A percentile compares a stretch with the other conserved stretches of the same genome.
Evolutionary conservation across 2,888 invertebrate species (phyloP).

Genomic region (Hyppa rectilinea): DNA sequence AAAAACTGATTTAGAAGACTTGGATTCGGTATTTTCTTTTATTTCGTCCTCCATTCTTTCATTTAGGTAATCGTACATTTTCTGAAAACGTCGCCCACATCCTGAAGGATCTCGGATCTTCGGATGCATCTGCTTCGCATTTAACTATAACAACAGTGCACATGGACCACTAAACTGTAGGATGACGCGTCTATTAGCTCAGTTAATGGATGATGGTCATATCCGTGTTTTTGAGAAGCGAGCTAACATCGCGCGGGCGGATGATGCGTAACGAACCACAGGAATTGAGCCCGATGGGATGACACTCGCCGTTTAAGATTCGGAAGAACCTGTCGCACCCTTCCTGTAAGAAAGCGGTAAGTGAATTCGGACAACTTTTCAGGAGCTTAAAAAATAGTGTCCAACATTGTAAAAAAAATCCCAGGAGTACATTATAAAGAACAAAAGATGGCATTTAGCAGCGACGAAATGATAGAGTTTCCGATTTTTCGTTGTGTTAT

Average conservation of each 20-base stretch:
- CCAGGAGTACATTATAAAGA: no score
- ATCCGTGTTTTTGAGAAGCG: constrained; percentile 37
- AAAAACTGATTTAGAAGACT: neutral
- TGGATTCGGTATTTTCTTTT: no score
- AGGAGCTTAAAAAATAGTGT: no score
- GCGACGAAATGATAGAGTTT: no score
- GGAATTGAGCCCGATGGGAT: neutral
- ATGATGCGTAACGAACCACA: constrained; percentile 17
- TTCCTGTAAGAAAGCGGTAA: no score
- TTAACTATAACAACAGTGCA: neutral
- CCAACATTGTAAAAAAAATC: no score
- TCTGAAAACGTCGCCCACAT: neutral
- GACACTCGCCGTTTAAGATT: neutral
- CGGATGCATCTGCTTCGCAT: neutral
- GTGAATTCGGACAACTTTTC: no score
- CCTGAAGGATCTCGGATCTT: no score
- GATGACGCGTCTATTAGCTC: constrained; percentile 18
- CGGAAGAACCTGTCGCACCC: neutral
- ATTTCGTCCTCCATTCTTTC: neutral
- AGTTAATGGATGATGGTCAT: constrained; percentile 23
- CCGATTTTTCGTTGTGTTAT: no score
- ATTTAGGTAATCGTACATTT: neutral
- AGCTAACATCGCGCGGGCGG: neutral
- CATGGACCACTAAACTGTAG: neutral
- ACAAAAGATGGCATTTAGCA: no score